Evolutionary conservation across 2,797 vertebrate species (phyloP).

Genomic region (Poeciliopsis presidionis): DNA sequence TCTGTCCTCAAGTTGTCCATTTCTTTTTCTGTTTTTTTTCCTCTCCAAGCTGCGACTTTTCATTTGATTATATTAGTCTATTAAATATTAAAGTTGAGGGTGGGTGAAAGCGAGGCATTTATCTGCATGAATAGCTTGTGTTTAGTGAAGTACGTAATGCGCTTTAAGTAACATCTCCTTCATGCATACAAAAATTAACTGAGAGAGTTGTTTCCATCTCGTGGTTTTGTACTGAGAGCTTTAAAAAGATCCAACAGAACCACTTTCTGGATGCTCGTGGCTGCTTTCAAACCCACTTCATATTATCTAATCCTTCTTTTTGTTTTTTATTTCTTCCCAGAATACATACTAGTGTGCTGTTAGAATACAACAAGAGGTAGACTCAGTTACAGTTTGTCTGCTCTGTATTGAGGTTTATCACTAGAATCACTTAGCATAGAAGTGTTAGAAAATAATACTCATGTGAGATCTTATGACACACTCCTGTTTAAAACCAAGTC

Average conservation of each 20-base stretch:
- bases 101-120: conserved; percentile 83
- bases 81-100: conserved; percentile 83
- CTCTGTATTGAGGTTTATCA: conserved; percentile 1
- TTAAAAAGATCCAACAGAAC: conserved; percentile 49
- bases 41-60: conserved; percentile 53
- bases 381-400: conserved; percentile 5
- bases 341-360: background rate
- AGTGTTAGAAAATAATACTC: conserved; percentile 53
- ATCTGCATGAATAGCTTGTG: conserved; percentile 83
- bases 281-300: conserved; percentile 47
- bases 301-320: conserved; percentile 20
- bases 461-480: conserved; percentile 53
- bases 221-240: conserved; percentile 57
- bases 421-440: conserved; percentile 32
- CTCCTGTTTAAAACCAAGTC: conserved; percentile 63
- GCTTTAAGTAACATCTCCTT: conserved; percentile 83
- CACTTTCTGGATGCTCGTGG: conserved; percentile 36
- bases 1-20: conserved; percentile 72
- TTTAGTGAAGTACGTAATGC: conserved; percentile 85
- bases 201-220: conserved; percentile 65
- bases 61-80: conserved; percentile 82
- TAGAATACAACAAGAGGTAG: conserved; percentile 20
- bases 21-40: conserved; percentile 24
- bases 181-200: conserved; percentile 83
- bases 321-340: conserved; percentile 1